Base-by-base conservation (phyloP, 2,888 invertebrate species). In the Hypolimnas misippus region DNA sequence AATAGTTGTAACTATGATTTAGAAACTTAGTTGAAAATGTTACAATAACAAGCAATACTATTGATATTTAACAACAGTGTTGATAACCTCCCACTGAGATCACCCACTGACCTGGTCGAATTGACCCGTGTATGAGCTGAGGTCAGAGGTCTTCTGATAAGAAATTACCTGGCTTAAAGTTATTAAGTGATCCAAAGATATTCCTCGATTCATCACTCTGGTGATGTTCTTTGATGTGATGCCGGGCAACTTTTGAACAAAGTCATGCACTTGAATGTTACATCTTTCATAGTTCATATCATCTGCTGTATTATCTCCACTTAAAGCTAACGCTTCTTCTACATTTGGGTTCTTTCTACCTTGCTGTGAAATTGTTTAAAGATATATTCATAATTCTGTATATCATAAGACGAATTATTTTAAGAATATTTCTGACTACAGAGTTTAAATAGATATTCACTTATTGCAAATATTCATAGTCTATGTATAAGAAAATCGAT, bases 161-260 rank as follows among this genome's bases (percentile, higher is more conserved):
- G n/a, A n/a, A n/a, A n/a, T n/a, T 82, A 95, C 95, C 89, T 94
- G 86, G 19, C 89, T 90, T 65, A 94, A 83, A 65, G 92, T 92
- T 49, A 94, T 86, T 44, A 96, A 82, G 76, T 95, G 91, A 71
- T 94, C 94, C 63, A 98, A 81, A 58, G 94, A 95, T 56, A 93
- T 83, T 3, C 95, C 96, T 76, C 95, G 94, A 71, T 96, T 95
- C 89, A 99, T 93, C 59, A 99, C 88, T 12, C 92, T 78, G 57
- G 95, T 93, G 4, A 98, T 94, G 86, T 98, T 99, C 84, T 97
- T 97, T 0, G 97, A 95, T 67, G 95, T 96, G 4, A 98, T 94
- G 7, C 98, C 98, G 0, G 98, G 98, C 75, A 98, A 91, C 81
- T 97, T 97, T 21, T 95, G 92, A n/a, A 97, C 87, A 76, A 97